Percentiles rank a stretch among this genome's conserved stretches.
Evolutionary conservation across 1,140 invertebrate species (phyloP).

Genomic region (Drosophila paulistorum): DNA sequence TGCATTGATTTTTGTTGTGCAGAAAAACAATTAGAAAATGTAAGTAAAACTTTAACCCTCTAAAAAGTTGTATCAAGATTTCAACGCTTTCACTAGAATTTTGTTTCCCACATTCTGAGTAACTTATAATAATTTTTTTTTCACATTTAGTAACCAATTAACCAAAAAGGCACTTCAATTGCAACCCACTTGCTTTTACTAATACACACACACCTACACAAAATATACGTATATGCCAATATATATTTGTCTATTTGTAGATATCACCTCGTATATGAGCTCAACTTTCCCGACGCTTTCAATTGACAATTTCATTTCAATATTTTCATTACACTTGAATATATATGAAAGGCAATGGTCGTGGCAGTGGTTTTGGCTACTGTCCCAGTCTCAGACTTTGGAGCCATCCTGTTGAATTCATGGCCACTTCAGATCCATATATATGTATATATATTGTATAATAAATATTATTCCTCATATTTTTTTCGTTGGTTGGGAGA

Average conservation of each 20-base stretch:
- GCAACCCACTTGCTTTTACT: background rate
- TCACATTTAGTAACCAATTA: no score
- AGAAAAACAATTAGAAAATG: no score
- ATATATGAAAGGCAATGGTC: conserved; percentile 37
- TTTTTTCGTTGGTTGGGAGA: conserved; percentile 13
- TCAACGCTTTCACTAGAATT: background rate
- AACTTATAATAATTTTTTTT: background rate
- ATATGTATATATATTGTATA: conserved; percentile 44
- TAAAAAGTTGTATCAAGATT: no score
- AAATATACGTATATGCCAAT: no score
- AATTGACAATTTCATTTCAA: conserved; percentile 75
- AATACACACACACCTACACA: background rate
- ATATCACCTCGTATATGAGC: background rate
- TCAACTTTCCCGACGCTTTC: conserved; percentile 13
- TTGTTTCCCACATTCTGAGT: background rate
- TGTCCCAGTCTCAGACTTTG: conserved; percentile 19
- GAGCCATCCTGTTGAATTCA: conserved; percentile 44
- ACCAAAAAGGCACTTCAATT: background rate
- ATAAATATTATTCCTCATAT: conserved; percentile 71
- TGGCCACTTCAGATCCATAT: conserved; percentile 49
- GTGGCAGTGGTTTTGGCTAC: background rate
- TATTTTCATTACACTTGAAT: conserved; percentile 78
- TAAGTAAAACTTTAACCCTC: no score
- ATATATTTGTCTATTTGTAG: background rate
- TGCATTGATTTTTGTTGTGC: no score